Conservation (phyloP, 2,113 vertebrate genomes). For the Origma solitaria region DNA sequence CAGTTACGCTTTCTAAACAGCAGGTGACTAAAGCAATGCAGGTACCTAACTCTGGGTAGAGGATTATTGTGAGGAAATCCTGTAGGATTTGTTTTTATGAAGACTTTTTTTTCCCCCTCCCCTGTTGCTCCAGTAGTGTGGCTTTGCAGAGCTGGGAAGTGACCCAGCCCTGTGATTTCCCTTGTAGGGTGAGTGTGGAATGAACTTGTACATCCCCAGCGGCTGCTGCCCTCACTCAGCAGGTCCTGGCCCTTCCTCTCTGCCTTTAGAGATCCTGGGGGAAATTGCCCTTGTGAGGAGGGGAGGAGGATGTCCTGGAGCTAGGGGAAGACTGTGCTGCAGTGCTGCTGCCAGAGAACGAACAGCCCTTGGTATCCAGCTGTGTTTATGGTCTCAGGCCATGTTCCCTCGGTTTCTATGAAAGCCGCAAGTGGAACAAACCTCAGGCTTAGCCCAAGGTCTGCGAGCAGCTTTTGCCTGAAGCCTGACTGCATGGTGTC, state of each 20-base stretch:
- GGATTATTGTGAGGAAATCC: neutral
- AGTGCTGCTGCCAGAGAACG: neutral
- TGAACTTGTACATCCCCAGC: neutral
- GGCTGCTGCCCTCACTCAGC: fast-evolving
- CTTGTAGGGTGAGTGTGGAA: neutral
- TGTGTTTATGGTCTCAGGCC: neutral
- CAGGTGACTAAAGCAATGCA: neutral
- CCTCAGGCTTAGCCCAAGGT: neutral
- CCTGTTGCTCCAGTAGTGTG: neutral
- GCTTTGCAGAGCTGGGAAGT: neutral
- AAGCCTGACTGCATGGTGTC: neutral
- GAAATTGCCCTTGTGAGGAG: neutral
- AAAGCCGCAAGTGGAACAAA: slow-evolving; percentile 8
- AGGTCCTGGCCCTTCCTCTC: neutral
- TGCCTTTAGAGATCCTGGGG: neutral
- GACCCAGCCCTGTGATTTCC: neutral
- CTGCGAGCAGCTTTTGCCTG: neutral
- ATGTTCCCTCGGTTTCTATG: neutral
- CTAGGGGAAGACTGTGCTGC: neutral
- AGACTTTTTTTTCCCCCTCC: neutral
- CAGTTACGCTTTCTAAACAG: neutral
- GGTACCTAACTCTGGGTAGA: neutral
- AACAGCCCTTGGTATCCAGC: neutral
- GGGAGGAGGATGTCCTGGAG: neutral
- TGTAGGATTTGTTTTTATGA: neutral